phyloP scores from a whole-genome alignment of 2,797 vertebrate species.

The Peromyscus melanophrys region DNA sequence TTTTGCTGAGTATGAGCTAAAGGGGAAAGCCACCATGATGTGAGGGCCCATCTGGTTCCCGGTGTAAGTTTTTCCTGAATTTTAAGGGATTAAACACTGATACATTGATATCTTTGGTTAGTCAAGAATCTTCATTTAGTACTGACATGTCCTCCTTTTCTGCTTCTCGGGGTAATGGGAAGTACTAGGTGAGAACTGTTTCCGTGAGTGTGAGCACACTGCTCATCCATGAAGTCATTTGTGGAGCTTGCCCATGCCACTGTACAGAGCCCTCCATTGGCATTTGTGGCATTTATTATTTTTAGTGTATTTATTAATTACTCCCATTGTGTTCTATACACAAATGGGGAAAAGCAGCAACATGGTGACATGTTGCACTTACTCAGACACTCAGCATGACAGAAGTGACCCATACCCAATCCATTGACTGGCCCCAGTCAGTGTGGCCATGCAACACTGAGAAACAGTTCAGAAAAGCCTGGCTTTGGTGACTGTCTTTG shows the following conservation, averaged over 20 bases:
- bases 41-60: neutral
- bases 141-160: neutral
- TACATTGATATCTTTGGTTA: neutral
- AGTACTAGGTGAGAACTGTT: neutral
- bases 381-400: neutral
- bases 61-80: neutral
- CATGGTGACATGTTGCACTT: neutral
- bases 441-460: neutral
- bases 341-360: neutral
- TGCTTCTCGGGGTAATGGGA: neutral
- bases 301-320: neutral
- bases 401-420: neutral
- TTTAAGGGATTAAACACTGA: neutral
- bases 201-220: neutral
- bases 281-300: neutral
- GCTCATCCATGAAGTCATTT: neutral
- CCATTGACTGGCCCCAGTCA: conserved; percentile 11
- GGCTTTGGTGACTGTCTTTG: neutral
- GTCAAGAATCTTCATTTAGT: neutral
- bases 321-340: neutral
- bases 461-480: conserved; percentile 37
- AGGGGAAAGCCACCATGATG: neutral
- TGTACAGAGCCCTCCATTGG: neutral
- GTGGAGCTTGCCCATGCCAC: neutral
- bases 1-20: neutral